Evolutionary conservation across 2,797 vertebrate species (phyloP), one percentile per base, ranked within the genome.

Genomic region (Poliocrania exsul): DNA sequence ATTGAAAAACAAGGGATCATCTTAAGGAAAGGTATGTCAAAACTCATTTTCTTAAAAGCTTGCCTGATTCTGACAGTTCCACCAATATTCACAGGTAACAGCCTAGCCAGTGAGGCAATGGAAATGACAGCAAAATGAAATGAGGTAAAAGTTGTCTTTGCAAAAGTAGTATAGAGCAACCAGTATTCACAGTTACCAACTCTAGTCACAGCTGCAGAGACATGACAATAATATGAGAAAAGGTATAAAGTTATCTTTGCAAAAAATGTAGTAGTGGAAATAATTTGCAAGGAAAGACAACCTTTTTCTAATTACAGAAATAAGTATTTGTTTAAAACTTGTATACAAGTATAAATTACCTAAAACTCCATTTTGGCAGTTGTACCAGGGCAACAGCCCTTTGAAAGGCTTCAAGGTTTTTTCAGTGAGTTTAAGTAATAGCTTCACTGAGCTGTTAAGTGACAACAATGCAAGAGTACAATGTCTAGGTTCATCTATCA

Each of bases 31-130:
- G 67, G 75, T 80, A 93, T 61, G 90, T 88, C 94, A 88, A 83
- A 96, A 92, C 58, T 93, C 44, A 83, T 95, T 89, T 93, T 90
- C 92, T 93, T 93, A 95, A 96, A 94, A 96, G 85, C 82, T 62
- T 80, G 40, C 50, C 81, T 72, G 37, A 60, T 93, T 84, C 88
- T 86, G 92, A 95, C 92, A 88, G 74, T 49, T 92, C 88, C 75
- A 35, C 31, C 83, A 24, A 47, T 26, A 37, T 26, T 51, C 40
- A 3, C 74, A 81, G 81, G 69, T 92, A 83, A 44, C 64, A 42
- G 67, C 65, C 47, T 11, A 57, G 69, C 57, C 6, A 10, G 54
- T 24, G 84, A 60, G 69, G 73, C 69, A n/a, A 40, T 58, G 74
- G 42, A 51, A 81, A 88, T 15, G 61, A 50, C 81, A 81, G 35